Evolutionary conservation across 2,888 invertebrate species (phyloP).

Genomic region (Meteorus cinctellus): DNA sequence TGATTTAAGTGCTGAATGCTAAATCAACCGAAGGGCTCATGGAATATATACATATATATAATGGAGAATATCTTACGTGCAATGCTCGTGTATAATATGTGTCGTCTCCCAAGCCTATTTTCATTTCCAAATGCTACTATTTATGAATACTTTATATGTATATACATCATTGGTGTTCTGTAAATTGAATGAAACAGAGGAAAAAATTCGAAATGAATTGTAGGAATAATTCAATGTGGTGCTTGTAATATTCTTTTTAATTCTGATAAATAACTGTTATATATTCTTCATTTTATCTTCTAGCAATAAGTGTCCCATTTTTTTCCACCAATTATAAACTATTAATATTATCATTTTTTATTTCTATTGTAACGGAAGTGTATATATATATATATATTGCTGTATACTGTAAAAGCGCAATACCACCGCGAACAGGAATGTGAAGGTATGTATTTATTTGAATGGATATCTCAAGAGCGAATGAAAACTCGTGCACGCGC

Average conservation of each 20-base stretch:
- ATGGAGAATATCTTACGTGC: not conserved
- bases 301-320: not conserved
- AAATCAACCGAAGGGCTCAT: constrained; percentile 70
- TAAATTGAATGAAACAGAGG: not conserved
- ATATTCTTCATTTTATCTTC: not conserved
- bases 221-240: not conserved
- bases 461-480: not conserved
- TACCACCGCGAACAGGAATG: too few relatives aligned
- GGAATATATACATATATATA: not conserved
- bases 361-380: too few relatives aligned
- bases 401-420: too few relatives aligned
- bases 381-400: too few relatives aligned
- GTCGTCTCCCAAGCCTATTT: not conserved
- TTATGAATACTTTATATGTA: constrained; percentile 13
- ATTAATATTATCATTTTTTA: too few relatives aligned
- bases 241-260: not conserved
- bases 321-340: not conserved
- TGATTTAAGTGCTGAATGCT: constrained; percentile 74
- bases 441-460: not conserved
- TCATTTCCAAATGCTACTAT: constrained; percentile 9
- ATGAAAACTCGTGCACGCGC: too few relatives aligned
- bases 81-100: not conserved
- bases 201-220: not conserved
- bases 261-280: not conserved
- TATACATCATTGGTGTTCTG: not conserved